Percentiles rank a stretch among this genome's conserved stretches.
Conservation (phyloP, 2,888 invertebrate genomes). For the Notodonta ziczac region DNA sequence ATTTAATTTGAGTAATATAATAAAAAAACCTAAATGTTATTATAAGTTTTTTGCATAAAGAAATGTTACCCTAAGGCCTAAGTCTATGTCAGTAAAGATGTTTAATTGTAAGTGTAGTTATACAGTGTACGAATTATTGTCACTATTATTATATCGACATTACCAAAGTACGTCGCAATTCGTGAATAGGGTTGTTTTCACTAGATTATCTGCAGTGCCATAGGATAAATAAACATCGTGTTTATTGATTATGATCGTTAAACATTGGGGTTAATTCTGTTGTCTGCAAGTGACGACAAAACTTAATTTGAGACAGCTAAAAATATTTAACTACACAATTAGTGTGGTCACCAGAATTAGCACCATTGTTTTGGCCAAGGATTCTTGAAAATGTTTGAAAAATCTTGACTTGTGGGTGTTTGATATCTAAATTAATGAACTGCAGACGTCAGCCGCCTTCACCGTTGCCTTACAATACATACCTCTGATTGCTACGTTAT, state of each 20-base stretch:
- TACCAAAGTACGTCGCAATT: constrained; percentile 51
- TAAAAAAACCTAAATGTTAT: constrained; percentile 1
- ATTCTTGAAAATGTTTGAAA: no score
- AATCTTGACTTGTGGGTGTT: no score
- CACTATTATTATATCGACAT: constrained; percentile 23
- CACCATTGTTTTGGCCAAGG: no score
- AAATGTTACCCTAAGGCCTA: constrained; percentile 49
- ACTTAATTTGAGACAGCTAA: no score
- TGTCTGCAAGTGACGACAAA: no score
- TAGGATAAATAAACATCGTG: no score
- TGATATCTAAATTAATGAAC: constrained; percentile 13
- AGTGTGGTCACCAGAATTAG: no score
- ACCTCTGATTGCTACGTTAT: constrained; percentile 48
- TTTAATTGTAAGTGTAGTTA: constrained; percentile 31
- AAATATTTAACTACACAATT: no score
- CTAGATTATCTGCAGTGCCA: no score
- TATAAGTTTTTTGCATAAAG: constrained; percentile 28
- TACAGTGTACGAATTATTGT: constrained; percentile 25
- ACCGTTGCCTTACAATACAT: constrained; percentile 66
- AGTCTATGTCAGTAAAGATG: constrained; percentile 36
- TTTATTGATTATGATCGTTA: no score
- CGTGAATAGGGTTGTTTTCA: not conserved
- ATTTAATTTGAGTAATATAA: not conserved
- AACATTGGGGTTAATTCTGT: no score
- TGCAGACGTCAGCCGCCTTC: constrained; percentile 55